phyloP scores from a whole-genome alignment of 2,888 invertebrate species.

The Saturnia japonica region DNA sequence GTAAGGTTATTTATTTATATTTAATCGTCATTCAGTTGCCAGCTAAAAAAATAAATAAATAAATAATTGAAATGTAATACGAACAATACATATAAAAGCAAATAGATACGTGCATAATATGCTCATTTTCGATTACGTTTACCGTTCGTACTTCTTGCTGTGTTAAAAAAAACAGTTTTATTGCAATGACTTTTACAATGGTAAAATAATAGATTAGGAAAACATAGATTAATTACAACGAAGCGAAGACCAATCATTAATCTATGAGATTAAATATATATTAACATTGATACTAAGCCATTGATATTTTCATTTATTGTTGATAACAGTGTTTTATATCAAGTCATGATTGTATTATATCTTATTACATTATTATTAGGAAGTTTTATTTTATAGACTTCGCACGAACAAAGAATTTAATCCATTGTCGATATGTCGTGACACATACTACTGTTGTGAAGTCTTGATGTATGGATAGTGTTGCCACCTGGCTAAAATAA shows the following conservation, averaged over 20 bases:
- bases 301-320: background rate
- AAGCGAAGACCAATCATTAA: no score
- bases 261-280: no score
- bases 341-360: background rate
- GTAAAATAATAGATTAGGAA: background rate
- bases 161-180: background rate
- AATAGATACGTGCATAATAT: background rate
- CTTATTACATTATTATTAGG: background rate
- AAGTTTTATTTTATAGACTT: background rate
- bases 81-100: background rate
- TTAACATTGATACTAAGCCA: background rate
- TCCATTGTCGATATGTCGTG: background rate
- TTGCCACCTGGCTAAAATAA: no score
- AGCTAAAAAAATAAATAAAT: background rate
- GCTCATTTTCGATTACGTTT: background rate
- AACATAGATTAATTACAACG: no score
- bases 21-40: constrained; percentile 41
- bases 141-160: background rate
- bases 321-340: background rate
- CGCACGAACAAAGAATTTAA: background rate
- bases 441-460: no score
- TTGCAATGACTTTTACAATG: background rate
- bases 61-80: background rate
- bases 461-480: no score
- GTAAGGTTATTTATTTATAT: constrained; percentile 47